Evolutionary conservation across 2,113 vertebrate genomes (phyloP).

Genomic region (Strix uralensis): DNA sequence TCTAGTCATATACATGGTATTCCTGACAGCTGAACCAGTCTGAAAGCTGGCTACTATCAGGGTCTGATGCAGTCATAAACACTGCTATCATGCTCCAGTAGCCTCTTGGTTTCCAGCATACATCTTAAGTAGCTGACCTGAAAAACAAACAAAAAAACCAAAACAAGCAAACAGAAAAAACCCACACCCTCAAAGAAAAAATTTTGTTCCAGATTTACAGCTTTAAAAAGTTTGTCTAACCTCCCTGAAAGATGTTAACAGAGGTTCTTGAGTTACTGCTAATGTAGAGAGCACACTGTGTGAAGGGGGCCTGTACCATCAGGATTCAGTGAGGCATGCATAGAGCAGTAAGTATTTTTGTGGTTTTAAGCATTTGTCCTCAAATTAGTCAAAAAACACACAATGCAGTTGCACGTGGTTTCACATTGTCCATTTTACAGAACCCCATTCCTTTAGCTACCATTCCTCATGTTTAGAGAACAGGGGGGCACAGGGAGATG

Average conservation of each 20-base stretch:
- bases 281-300: fast-evolving
- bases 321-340: background rate
- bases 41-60: background rate
- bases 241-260: background rate
- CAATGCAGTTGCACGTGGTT: background rate
- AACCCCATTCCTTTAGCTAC: background rate
- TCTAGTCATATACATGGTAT: background rate
- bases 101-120: background rate
- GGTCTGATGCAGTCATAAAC: background rate
- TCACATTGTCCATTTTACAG: background rate
- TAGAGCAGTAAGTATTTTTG: background rate
- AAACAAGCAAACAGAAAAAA: background rate
- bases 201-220: background rate
- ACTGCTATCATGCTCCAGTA: background rate
- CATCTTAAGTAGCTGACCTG: background rate
- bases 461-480: background rate
- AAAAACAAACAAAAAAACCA: background rate
- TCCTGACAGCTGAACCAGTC: background rate
- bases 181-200: background rate
- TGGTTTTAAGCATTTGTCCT: background rate
- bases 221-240: background rate
- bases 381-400: background rate
- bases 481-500: background rate
- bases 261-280: background rate
- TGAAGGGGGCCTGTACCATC: background rate